Conservation (phyloP, 1,140 invertebrate genomes). For the Danaus melanippus region DNA sequence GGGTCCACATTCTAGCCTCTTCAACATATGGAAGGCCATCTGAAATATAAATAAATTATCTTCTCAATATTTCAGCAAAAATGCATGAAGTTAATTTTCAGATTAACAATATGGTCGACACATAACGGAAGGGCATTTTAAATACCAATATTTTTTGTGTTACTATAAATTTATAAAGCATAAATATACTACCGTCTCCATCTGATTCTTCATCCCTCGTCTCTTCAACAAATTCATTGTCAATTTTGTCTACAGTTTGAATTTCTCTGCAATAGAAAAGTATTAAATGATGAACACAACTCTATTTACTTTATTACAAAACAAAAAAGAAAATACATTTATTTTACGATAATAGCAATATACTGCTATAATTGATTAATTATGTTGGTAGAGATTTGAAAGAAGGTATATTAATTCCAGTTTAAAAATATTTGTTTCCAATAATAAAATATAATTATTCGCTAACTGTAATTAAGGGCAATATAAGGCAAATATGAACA, state of each 20-base stretch:
- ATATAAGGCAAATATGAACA: neutral
- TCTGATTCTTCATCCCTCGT: slow-evolving; percentile 45
- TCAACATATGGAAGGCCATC: no score
- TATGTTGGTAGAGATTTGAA: no score
- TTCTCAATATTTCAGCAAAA: no score
- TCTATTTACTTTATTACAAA: neutral
- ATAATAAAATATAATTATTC: neutral
- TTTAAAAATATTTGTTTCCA: neutral
- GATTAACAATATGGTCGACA: no score
- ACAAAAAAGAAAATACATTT: no score
- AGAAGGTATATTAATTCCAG: neutral
- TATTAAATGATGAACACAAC: slow-evolving; percentile 1
- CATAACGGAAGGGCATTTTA: no score
- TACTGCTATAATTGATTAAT: no score
- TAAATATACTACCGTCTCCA: slow-evolving; percentile 33
- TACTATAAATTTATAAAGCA: neutral
- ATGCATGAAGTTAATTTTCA: no score
- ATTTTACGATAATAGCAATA: no score
- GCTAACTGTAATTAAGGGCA: neutral
- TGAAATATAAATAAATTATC: no score
- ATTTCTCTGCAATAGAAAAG: slow-evolving; percentile 34
- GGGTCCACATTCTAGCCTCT: slow-evolving; percentile 95
- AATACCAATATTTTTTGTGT: neutral
- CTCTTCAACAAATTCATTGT: slow-evolving; percentile 44
- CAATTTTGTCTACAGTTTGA: slow-evolving; percentile 42